Base-by-base conservation (phyloP, 2,888 invertebrate species). In the Acanthococcus lagerstroemiae region DNA sequence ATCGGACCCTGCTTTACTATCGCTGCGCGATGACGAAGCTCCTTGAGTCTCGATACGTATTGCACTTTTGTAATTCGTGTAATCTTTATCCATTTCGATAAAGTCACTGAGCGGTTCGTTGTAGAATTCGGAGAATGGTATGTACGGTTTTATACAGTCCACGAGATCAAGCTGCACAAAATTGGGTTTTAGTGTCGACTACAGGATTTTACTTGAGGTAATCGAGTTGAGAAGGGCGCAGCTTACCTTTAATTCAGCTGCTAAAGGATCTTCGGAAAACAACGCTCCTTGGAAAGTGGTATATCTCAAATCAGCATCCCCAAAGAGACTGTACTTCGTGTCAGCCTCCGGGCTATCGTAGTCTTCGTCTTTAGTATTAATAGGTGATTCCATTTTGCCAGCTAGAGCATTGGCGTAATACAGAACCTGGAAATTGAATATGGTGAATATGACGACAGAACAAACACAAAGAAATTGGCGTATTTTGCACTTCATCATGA, bases 21-120 rank as follows among this genome's bases (percentile, higher is more conserved):
- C 61, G 1, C 30, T 21, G 52, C 54, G 52, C 17, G 52, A 63
- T 44, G 61, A 63, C 3, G 61, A 63, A 0, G 52, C 30, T 5
- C 61, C 61, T 15, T 9, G 12, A 24, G n/a, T 55, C 24, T 54
- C 61, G 37, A 50, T 21, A 22, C 61, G 61, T 7, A 46, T 46
- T n/a, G 55, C 37, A 26, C 26, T 60, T 50, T 67, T 69, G 77
- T 88, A 95, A 76, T 89, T 87, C 56, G 91, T 86, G 78, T 92
- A 94, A 78, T 95, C 95, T 74, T 87, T 85, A 76, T 94, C 92
- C 88, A 95, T 93, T 80, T 93, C 92, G 69, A 95, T 86, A 66
- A 85, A 85, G 76, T 95, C 94, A 78, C 93, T 93, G 56, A 95
- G 80, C 1, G 90, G 87, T 76, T 95, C 95, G 76, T 95, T 95